A percentile compares a stretch with the other conserved stretches of the same genome.
Evolutionary conservation across 2,113 vertebrate genomes (phyloP).

Genomic region (Aphyosemion australe): DNA sequence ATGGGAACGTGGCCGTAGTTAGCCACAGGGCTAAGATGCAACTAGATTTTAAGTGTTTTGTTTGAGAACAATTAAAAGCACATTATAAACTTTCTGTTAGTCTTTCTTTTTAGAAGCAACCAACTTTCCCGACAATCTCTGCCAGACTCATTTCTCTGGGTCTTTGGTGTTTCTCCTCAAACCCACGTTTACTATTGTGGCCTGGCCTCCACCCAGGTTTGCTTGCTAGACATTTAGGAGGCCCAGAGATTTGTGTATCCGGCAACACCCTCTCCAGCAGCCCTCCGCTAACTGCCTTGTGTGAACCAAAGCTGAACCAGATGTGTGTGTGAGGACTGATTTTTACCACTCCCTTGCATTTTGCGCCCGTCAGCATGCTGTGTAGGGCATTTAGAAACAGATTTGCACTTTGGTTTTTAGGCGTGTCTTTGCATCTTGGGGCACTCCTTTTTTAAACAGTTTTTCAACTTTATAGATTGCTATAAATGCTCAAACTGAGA

Average conservation of each 20-base stretch:
- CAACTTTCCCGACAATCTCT: constrained; percentile 33
- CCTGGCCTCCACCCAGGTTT: constrained; percentile 69
- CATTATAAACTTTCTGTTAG: constrained; percentile 50
- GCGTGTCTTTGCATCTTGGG: constrained; percentile 11
- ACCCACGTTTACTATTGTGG: constrained; percentile 75
- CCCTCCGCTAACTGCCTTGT: constrained; percentile 71
- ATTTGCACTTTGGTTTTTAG: constrained; percentile 35
- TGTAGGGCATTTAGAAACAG: constrained; percentile 46
- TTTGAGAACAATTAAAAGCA: constrained; percentile 66
- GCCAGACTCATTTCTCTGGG: constrained; percentile 48
- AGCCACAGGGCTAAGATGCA: constrained; percentile 55
- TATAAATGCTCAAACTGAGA: constrained; percentile 24
- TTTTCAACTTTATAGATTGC: constrained; percentile 20
- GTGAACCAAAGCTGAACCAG: constrained; percentile 78
- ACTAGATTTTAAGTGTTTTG: constrained; percentile 43
- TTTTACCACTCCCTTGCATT: constrained; percentile 70
- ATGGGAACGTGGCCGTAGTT: constrained; percentile 62
- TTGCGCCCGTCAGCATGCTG: constrained; percentile 69
- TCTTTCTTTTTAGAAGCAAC: constrained; percentile 23
- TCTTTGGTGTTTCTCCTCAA: constrained; percentile 69
- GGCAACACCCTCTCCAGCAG: constrained; percentile 75
- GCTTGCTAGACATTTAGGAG: constrained; percentile 64
- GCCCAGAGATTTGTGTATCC: constrained; percentile 71
- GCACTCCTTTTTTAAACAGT: constrained; percentile 26
- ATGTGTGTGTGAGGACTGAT: constrained; percentile 68